phyloP scores from a whole-genome alignment of 2,888 invertebrate species.

The Brachypalpus laphriformis region DNA sequence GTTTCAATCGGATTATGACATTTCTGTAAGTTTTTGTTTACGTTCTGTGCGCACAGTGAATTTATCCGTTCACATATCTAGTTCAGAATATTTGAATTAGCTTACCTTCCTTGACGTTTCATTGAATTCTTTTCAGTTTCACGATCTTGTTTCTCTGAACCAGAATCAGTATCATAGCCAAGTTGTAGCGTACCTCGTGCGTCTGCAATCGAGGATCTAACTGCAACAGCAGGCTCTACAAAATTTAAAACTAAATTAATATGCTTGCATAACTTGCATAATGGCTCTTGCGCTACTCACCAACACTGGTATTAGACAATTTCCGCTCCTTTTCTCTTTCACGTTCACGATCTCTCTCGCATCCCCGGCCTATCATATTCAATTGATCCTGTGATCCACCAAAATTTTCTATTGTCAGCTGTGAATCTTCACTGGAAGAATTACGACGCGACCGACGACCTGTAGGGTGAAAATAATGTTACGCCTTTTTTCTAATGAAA shows the following conservation, averaged over 20 bases:
- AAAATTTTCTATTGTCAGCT: conserved; percentile 95
- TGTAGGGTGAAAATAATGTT: conserved; percentile 82
- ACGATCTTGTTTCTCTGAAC: conserved; percentile 86
- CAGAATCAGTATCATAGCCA: conserved; percentile 86
- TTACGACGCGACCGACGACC: conserved; percentile 93
- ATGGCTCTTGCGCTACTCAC: conserved; percentile 76
- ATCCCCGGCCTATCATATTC: conserved; percentile 92
- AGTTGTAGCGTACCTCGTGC: conserved; percentile 88
- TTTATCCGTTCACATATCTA: too few relatives aligned
- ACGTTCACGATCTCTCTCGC: conserved; percentile 84
- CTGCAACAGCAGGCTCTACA: conserved; percentile 87
- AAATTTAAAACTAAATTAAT: background rate
- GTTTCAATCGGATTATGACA: too few relatives aligned
- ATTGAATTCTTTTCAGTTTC: conserved; percentile 85
- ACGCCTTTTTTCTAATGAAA: background rate
- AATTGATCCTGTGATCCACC: conserved; percentile 95
- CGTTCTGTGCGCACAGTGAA: too few relatives aligned
- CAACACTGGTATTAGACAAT: conserved; percentile 82
- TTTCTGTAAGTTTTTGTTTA: too few relatives aligned
- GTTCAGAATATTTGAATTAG: background rate
- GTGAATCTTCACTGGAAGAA: conserved; percentile 93
- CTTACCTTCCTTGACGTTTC: conserved; percentile 86
- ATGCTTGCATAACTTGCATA: background rate
- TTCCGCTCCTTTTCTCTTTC: conserved; percentile 84
- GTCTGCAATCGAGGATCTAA: conserved; percentile 90